phyloP scores from a whole-genome alignment of 1,140 invertebrate species.

The Musca vetustissima region DNA sequence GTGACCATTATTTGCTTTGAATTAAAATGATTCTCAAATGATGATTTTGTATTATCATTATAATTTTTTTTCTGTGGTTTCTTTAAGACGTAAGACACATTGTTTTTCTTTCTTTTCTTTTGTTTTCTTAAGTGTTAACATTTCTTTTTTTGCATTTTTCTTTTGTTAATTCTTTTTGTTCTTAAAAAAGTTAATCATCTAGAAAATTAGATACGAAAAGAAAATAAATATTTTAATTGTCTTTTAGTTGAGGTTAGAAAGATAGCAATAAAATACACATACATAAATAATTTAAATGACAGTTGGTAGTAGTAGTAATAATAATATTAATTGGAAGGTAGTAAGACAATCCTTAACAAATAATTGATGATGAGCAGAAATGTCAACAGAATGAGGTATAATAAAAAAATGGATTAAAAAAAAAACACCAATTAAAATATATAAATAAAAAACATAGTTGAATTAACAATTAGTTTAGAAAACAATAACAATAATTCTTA shows the following conservation, averaged over 20 bases:
- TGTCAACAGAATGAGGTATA: background rate
- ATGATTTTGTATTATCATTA: background rate
- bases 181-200: constrained; percentile 19
- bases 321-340: no score
- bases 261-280: background rate
- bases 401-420: background rate
- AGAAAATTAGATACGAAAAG: constrained; percentile 23
- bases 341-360: no score
- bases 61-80: background rate
- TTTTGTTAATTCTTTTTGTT: background rate
- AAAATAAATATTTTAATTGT: constrained; percentile 16
- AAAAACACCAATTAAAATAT: background rate
- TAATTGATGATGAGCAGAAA: no score
- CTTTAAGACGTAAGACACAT: constrained; percentile 22
- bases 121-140: constrained; percentile 7
- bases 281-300: no score
- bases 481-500: background rate
- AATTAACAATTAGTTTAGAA: background rate
- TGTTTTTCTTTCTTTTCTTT: constrained; percentile 5
- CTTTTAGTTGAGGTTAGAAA: constrained; percentile 13
- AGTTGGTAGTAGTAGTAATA: no score
- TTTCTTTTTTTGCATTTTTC: background rate
- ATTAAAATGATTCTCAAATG: constrained; percentile 1
- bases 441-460: background rate
- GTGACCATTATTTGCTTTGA: constrained; percentile 9